phyloP scores from a whole-genome alignment of 1,140 invertebrate species.

The Nasonia longicornis region DNA sequence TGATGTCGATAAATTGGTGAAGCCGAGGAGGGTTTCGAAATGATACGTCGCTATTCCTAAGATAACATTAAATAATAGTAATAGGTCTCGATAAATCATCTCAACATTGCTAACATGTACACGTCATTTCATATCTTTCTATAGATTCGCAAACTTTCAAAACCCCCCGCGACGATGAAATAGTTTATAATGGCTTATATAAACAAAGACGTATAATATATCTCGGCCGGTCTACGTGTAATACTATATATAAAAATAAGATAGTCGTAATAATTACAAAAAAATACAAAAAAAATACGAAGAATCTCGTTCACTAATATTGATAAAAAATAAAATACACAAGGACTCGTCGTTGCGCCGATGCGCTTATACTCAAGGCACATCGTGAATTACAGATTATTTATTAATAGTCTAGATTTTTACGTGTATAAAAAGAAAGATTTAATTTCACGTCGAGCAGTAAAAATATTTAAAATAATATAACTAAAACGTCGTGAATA shows the following conservation, averaged over 20 bases:
- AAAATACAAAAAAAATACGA: slow-evolving; percentile 16
- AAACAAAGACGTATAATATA: neutral
- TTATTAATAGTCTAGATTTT: slow-evolving; percentile 1
- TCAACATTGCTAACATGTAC: neutral
- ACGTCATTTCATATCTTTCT: neutral
- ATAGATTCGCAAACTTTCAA: slow-evolving; percentile 19
- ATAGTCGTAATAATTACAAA: slow-evolving; percentile 5
- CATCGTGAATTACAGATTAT: slow-evolving; percentile 7
- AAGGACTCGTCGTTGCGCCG: slow-evolving; percentile 8
- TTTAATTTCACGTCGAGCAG: slow-evolving; percentile 2
- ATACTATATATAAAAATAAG: slow-evolving; percentile 9
- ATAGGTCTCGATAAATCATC: neutral
- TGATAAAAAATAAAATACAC: slow-evolving; percentile 24
- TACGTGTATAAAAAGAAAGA: neutral
- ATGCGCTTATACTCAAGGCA: slow-evolving; percentile 18
- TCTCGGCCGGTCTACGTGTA: neutral
- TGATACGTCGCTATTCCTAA: neutral
- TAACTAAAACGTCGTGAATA: neutral
- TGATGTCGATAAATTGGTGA: slow-evolving; percentile 37
- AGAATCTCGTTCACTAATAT: slow-evolving; percentile 29
- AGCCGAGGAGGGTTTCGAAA: slow-evolving; percentile 22
- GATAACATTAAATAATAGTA: neutral
- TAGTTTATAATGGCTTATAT: slow-evolving; percentile 6
- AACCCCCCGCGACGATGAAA: neutral
- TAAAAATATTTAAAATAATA: slow-evolving; percentile 14